These are phyloP conservation scores for Elysia chlorotica DNA, from an alignment of 1,140 invertebrate species.

Conservation along the genomic window DNA sequence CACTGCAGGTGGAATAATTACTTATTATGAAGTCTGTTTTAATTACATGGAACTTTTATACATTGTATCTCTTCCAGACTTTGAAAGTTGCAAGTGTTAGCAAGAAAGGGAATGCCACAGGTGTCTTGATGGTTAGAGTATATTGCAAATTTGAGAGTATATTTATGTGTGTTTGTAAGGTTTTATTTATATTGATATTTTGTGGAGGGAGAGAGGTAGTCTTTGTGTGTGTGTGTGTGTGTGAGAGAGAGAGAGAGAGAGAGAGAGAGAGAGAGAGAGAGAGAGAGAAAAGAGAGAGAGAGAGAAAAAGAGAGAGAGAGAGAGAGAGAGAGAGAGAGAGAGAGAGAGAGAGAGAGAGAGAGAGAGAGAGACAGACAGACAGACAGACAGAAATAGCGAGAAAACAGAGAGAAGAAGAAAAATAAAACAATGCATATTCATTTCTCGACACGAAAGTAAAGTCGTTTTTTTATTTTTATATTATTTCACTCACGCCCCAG, in stretches of 20 bases:
- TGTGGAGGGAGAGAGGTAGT: not conserved
- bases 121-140: not conserved
- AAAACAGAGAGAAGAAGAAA: conserved; percentile 13
- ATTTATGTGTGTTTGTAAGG: not conserved
- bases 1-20: not conserved
- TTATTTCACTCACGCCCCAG: not conserved
- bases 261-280: not conserved
- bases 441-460: not conserved
- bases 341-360: conserved; percentile 10
- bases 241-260: not conserved
- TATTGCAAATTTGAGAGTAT: not conserved
- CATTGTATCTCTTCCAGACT: no score
- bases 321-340: conserved; percentile 5
- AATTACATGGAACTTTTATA: no score
- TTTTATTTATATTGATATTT: not conserved
- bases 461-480: not conserved
- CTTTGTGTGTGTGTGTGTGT: not conserved
- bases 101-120: no score
- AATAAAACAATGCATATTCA: not conserved
- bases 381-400: conserved; percentile 8
- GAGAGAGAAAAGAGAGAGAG: not conserved
- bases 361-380: conserved; percentile 7
- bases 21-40: not conserved
- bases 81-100: no score
- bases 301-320: not conserved